These are phyloP conservation scores for Ptilonorhynchus violaceus DNA, from an alignment of 2,113 vertebrate species.

Conservation along the genomic window DNA sequence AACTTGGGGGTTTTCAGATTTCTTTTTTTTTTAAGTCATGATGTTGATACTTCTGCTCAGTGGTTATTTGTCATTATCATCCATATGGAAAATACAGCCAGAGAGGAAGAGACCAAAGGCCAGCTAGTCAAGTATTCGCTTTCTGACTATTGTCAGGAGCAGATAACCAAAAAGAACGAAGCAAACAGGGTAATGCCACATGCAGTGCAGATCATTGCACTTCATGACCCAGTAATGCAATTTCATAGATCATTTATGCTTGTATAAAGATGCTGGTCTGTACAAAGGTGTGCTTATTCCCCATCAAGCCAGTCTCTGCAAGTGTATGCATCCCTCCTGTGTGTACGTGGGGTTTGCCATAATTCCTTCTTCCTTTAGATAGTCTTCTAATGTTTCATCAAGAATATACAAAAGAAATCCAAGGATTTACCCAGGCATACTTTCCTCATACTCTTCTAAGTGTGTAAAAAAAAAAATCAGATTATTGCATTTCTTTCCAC, in stretches of 20 bases:
- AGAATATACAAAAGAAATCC: neutral
- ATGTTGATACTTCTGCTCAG: neutral
- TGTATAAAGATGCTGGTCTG: neutral
- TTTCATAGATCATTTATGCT: neutral
- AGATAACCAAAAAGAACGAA: neutral
- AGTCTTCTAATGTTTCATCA: neutral
- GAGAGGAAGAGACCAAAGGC: neutral
- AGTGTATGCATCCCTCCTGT: neutral
- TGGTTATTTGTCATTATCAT: neutral
- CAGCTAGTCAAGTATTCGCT: neutral
- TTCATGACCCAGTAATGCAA: neutral
- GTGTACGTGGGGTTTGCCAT: neutral
- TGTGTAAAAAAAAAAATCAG: accelerated
- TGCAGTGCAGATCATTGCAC: neutral
- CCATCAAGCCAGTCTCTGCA: neutral
- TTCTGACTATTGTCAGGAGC: neutral
- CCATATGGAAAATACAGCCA: neutral
- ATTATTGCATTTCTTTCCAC: neutral
- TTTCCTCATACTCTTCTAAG: neutral
- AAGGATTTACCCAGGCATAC: neutral
- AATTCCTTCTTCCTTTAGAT: neutral
- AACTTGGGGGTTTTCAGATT: neutral
- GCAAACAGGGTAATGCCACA: neutral
- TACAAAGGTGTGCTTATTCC: neutral
- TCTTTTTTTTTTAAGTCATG: neutral